phyloP scores from a whole-genome alignment of 2,797 vertebrate genomes.

The Poeciliopsis gracilis region DNA sequence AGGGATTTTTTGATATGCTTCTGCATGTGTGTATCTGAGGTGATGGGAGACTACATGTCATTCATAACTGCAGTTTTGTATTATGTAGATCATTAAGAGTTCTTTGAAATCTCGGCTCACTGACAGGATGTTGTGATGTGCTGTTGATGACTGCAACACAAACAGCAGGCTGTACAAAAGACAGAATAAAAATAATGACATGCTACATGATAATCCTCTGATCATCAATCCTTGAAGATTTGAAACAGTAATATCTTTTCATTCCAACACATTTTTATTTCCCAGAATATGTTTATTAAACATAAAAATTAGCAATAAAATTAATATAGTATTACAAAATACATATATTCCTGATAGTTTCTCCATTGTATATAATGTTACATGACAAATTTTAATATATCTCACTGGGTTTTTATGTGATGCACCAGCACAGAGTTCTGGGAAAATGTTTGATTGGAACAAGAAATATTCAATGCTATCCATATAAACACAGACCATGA shows the following conservation, averaged over 20 bases:
- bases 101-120: slow-evolving; percentile 29
- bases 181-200: slow-evolving; percentile 29
- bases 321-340: neutral
- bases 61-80: slow-evolving; percentile 23
- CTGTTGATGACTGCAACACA: slow-evolving; percentile 38
- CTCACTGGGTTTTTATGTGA: neutral
- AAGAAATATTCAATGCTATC: too few relatives aligned
- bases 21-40: slow-evolving; percentile 1
- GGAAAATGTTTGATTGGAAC: too few relatives aligned
- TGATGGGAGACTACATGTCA: slow-evolving; percentile 25
- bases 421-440: neutral
- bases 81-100: slow-evolving; percentile 43
- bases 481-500: too few relatives aligned
- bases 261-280: slow-evolving; percentile 13
- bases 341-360: neutral
- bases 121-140: slow-evolving; percentile 42
- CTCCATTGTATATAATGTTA: neutral
- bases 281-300: neutral
- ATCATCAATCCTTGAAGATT: slow-evolving; percentile 19
- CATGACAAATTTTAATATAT: neutral
- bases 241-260: slow-evolving; percentile 12
- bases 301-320: neutral
- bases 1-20: slow-evolving; percentile 31
- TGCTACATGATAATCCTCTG: slow-evolving; percentile 29
- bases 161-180: slow-evolving; percentile 28